Evolutionary conservation across 2,888 invertebrate genomes (phyloP), one percentile per base, ranked within the genome.

Genomic region (Criorhina ranunculi): DNA sequence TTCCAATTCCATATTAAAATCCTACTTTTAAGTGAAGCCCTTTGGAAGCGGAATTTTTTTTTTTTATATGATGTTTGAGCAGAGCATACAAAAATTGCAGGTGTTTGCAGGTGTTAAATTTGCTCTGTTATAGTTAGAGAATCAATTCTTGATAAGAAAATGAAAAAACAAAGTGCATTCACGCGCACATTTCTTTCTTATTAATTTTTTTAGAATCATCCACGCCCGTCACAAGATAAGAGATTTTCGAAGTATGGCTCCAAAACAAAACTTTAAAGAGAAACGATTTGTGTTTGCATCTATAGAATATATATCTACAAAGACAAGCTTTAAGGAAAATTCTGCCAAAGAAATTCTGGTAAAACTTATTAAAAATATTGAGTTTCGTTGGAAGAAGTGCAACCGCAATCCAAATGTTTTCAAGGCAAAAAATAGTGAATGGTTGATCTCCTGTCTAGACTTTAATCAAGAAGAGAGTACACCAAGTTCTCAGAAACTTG

Each of bases 261-360:
- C 46, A 46, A 46, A 46, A 46, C 24, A 46, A 46, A 46, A 15
- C 15, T 12, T 12, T 42, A 15, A 42, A 42, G 12, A 42, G 6
- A 6, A 15, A 46, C 46, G 46, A 46, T 46, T 46, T 46, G 46
- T 46, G 24, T 46, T 46, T 46, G 24, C 24, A 2, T 19, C 24
- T 46, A 24, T 46, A 19, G 24, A 46, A 46, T 46, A 46, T 46
- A 46, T 46, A 46, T 46, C 46, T 46, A 46, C 19, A 46, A 24
- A 46, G 46, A 46, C 46, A 46, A 46, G 46, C 46, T 46, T 46
- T 46, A 19, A 0, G 11, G 46, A 24, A 46, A 24, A 46, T 46
- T 1, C 24, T 46, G 46, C 11, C 46, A 46, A 46, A 19, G 46
- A 24, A 46, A 46, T 46, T 46, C 11, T 46, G 44, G 17, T 44